Percentiles rank a stretch among this genome's conserved stretches.
phyloP scores from a whole-genome alignment of 2,797 vertebrate species.

The Acipenser transmontanus region DNA sequence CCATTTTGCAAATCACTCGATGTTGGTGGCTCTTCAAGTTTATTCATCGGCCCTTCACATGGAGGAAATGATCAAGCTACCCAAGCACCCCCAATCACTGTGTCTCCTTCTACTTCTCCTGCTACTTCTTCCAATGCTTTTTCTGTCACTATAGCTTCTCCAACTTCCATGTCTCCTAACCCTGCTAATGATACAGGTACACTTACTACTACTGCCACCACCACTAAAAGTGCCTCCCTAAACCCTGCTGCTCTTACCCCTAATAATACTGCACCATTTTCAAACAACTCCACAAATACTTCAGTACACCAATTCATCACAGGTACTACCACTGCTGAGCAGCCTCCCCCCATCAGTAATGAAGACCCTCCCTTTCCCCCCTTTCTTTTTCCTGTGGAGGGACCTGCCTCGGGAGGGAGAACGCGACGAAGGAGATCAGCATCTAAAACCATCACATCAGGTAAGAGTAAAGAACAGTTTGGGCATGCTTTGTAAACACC shows the following conservation, averaged over 20 bases:
- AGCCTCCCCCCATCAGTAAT: no score
- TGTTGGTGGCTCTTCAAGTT: constrained; percentile 32
- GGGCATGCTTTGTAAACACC: no score
- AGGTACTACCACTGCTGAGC: not conserved
- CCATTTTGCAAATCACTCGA: constrained; percentile 58
- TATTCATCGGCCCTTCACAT: constrained; percentile 22
- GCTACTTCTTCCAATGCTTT: not conserved
- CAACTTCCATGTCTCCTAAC: constrained; percentile 2
- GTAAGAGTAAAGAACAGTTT: no score
- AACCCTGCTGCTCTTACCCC: not conserved
- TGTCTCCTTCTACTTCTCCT: constrained; percentile 1
- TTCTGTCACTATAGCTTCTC: not conserved
- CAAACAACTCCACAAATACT: not conserved
- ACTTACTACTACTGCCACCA: constrained; percentile 14
- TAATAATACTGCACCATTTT: not conserved
- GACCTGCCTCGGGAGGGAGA: constrained; percentile 5
- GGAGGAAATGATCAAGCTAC: not conserved
- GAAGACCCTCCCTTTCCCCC: not conserved
- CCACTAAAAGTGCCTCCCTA: not conserved
- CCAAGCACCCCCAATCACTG: constrained; percentile 8
- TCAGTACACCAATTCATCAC: no score
- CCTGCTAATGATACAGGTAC: not conserved
- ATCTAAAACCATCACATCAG: no score
- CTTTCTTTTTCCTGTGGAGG: constrained; percentile 14
- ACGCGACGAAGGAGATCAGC: constrained; percentile 8